Evolutionary conservation across 2,888 invertebrate genomes (phyloP).

Genomic region (Plebejus argus): DNA sequence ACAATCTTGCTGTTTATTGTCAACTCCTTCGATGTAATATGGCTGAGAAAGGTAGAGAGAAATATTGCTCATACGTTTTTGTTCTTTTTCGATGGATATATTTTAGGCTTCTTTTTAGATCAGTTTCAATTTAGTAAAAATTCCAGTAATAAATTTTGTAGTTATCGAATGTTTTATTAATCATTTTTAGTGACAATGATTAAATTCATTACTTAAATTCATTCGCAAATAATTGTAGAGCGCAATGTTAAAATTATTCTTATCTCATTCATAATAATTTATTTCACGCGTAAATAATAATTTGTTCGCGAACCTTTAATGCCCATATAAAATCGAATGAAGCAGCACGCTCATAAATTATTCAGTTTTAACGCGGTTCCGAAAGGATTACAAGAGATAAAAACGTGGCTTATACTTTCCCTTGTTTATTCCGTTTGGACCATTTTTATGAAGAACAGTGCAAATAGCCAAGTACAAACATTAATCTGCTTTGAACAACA

Average conservation of each 20-base stretch:
- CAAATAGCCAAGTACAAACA: slow-evolving; percentile 76
- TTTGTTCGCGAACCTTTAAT: slow-evolving; percentile 30
- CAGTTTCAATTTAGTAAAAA: no score
- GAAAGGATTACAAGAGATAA: slow-evolving; percentile 59
- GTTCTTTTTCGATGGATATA: neutral
- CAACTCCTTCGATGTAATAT: slow-evolving; percentile 6
- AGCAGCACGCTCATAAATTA: slow-evolving; percentile 42
- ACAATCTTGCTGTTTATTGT: slow-evolving; percentile 32
- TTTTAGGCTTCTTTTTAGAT: neutral
- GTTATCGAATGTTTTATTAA: neutral
- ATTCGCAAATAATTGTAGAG: neutral
- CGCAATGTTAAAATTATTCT: neutral
- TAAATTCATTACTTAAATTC: neutral
- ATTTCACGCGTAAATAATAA: slow-evolving; percentile 30
- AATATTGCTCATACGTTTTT: no score
- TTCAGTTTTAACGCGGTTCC: slow-evolving; percentile 42
- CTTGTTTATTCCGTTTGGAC: slow-evolving; percentile 71
- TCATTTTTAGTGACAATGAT: neutral
- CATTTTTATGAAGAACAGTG: slow-evolving; percentile 78
- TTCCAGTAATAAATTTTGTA: no score
- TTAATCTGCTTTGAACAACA: slow-evolving; percentile 79
- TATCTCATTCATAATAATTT: slow-evolving; percentile 15
- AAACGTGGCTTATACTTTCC: slow-evolving; percentile 57
- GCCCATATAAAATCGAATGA: slow-evolving; percentile 34
- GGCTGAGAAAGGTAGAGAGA: neutral